phyloP scores from a whole-genome alignment of 2,888 invertebrate genomes.

The Uloborus plumipes region DNA sequence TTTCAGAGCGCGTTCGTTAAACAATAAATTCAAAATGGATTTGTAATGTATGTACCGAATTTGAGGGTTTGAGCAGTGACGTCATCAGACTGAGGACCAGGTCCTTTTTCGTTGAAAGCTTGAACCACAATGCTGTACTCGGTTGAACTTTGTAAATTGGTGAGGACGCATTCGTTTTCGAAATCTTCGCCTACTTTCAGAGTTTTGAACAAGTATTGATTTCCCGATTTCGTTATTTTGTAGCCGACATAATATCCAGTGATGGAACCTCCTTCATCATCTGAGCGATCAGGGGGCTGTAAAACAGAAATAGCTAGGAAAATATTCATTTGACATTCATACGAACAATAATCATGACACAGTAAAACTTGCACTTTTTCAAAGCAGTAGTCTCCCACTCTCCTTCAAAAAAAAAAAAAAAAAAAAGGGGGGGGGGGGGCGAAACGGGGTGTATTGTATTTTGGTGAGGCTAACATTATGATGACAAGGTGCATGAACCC shows the following conservation, averaged over 20 bases:
- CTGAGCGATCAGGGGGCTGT: slow-evolving; percentile 40
- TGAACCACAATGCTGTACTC: slow-evolving; percentile 71
- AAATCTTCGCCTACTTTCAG: slow-evolving; percentile 47
- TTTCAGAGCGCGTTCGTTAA: no score
- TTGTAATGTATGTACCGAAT: slow-evolving; percentile 69
- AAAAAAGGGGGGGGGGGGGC: no score
- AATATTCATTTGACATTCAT: no score
- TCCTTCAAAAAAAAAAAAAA: no score
- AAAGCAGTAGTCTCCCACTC: no score
- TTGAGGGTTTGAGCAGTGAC: slow-evolving; percentile 70
- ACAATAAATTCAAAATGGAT: no score
- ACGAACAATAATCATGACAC: no score
- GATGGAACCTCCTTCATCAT: slow-evolving; percentile 50
- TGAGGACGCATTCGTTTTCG: slow-evolving; percentile 56
- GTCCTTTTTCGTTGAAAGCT: slow-evolving; percentile 70
- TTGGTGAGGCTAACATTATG: no score
- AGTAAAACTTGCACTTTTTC: no score
- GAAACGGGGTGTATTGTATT: no score
- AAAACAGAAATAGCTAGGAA: neutral
- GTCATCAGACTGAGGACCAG: slow-evolving; percentile 70
- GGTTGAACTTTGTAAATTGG: slow-evolving; percentile 69
- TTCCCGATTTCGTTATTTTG: slow-evolving; percentile 59
- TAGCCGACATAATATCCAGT: slow-evolving; percentile 65
- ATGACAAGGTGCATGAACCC: no score
- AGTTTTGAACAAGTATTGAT: slow-evolving; percentile 64